Base-by-base conservation (phyloP, 2,797 vertebrate genomes). In the Rhinophrynus dorsalis region DNA sequence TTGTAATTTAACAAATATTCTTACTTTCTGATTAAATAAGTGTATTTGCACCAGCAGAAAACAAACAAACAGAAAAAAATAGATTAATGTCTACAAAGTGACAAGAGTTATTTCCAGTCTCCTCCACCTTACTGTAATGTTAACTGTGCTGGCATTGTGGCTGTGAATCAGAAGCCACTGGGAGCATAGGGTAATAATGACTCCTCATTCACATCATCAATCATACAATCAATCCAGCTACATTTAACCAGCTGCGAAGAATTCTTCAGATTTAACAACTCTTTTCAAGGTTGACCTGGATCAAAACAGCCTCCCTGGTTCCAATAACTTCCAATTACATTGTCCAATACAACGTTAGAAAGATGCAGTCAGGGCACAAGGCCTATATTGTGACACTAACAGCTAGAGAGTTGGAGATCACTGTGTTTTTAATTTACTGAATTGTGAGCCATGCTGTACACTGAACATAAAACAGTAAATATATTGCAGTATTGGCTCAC, bases 181-280 rank as follows among this genome's bases (percentile, higher is more conserved):
- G 68, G 68, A 71, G 60, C 33, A 56, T 40, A 64, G 45, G 20
- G 60, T 57, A 71, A 71, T 71, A 71, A 71, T 71, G 52, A 58
- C 68, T 64, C 51, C 51, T 71, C 68, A 71, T 71, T 71, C 60
- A 64, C 60, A 71, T 71, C 68, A 71, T 71, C 68, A 71, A 71
- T 71, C 68, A 64, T 55, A 58, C 57, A 71, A 71, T 71, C 68
- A 71, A 64, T 58, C 59, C 60, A 71, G 51, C 62, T 71, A 50
- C 51, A 62, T 70, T 70, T 70, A 62, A 62, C 58, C 58, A 70
- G 48, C 67, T 69, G 58, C 38, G 44, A 62, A 71, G 60, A 64
- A 71, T 57, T 63, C 68, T 58, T 70, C 59, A 56, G 54, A 56
- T 70, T 40, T 54, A 70, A 63, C 63, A 59, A 56, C 50, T 63